phyloP scores from a whole-genome alignment of 2,113 vertebrate genomes.

The Sylvicapra grimmia region DNA sequence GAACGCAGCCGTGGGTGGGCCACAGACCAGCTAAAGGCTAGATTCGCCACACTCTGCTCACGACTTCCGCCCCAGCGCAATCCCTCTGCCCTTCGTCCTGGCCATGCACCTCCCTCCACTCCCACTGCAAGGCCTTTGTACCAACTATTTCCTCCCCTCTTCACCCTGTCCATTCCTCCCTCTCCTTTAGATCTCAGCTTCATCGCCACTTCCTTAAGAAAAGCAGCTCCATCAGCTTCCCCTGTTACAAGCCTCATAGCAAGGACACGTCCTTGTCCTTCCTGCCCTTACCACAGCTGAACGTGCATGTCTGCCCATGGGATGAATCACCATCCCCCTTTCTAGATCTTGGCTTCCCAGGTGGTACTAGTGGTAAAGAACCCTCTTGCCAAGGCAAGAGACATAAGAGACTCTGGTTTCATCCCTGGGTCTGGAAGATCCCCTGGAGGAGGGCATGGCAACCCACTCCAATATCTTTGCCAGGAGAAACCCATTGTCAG shows the following conservation, averaged over 20 bases:
- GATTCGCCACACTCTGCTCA: neutral
- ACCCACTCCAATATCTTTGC: neutral
- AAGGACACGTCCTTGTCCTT: neutral
- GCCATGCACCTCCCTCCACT: accelerated
- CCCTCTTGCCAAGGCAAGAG: neutral
- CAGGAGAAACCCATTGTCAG: neutral
- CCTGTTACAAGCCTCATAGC: neutral
- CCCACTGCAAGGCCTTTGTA: neutral
- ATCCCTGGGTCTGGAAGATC: neutral
- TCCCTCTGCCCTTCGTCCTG: neutral
- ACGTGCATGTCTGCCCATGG: accelerated
- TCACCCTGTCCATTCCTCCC: accelerated
- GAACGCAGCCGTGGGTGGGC: neutral
- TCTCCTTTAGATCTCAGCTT: neutral
- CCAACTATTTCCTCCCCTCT: neutral
- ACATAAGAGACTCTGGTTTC: neutral
- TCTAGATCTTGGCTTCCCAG: neutral
- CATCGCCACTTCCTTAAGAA: neutral
- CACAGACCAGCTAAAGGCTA: too few relatives aligned
- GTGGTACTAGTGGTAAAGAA: neutral
- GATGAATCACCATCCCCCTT: neutral
- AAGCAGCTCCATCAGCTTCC: neutral
- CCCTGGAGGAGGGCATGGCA: neutral
- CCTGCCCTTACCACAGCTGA: neutral
- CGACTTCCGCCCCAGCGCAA: neutral